Base-by-base conservation (phyloP, 2,888 invertebrate species). In the Oligia strigilis region DNA sequence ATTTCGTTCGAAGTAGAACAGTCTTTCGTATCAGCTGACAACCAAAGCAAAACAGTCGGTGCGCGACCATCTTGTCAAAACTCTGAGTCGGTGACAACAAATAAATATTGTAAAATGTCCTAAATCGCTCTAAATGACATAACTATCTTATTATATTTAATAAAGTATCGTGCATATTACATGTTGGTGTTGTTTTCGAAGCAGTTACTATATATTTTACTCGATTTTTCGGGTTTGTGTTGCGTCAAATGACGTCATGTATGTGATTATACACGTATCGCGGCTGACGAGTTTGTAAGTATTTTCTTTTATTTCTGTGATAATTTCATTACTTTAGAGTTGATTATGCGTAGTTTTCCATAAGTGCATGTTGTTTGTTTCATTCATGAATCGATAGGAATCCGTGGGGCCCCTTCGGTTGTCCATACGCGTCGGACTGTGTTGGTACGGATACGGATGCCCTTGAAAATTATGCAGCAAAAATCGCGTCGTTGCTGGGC, bases 1-100 rank as follows among this genome's bases (percentile, higher is more conserved):
- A 83, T 91, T 94, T 88, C 92, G 93, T 92, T 94, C 93, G 90
- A 93, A 95, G 89, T 92, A 92, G 90, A 95, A 94, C 95, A 94
- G 94, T 92, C 89, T 93, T 94, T 95, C 95, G 96, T 97, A 97
- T 97, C 97, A 97, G 97, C 97, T 97, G 97, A 97, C 97, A 97
- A 96, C 95, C 97, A 97, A 97, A 97, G 97, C 97, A 97, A 97
- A 97, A 97, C 97, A 97, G 97, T 97, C 97, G 97, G 97, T 97
- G 96, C 96, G 97, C 97, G 96, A 97, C 97, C 97, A 97, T 97
- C 97, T 97, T 97, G 97, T 97, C 97, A 97, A 97, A 97, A 96
- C 96, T 96, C 91, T 93, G 94, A 97, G 95, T 95, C 96, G 94
- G 96, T 95, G 95, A 95, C 96, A 96, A 96, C 96, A 97, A 96